A percentile compares a stretch with the other conserved stretches of the same genome.
Evolutionary conservation across 2,113 vertebrate species (phyloP).

Genomic region (Cathartes aura): DNA sequence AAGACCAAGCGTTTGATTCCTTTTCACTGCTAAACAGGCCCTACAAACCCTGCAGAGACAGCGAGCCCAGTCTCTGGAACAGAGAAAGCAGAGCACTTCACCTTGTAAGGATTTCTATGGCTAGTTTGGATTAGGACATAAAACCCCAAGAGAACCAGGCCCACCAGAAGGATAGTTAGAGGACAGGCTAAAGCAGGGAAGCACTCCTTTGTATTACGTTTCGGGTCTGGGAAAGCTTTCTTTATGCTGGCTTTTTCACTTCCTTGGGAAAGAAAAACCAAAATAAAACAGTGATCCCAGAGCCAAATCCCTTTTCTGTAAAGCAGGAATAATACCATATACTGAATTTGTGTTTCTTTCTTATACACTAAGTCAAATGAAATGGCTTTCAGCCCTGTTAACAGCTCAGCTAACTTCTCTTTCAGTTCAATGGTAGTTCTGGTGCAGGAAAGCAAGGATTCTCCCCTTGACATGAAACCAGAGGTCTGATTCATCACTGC

Average conservation of each 20-base stretch:
- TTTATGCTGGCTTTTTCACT: background rate
- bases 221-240: background rate
- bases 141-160: background rate
- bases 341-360: background rate
- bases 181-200: background rate
- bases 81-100: background rate
- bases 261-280: background rate
- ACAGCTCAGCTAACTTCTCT: background rate
- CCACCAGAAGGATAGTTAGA: background rate
- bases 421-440: background rate
- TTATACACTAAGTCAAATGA: background rate
- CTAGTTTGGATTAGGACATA: background rate
- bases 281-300: background rate
- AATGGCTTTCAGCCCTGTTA: background rate
- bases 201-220: background rate
- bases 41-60: background rate
- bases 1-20: background rate
- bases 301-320: background rate
- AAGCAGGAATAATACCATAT: background rate
- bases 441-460: background rate
- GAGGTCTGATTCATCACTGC: background rate
- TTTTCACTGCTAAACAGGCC: background rate
- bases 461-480: background rate
- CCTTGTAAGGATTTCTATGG: background rate
- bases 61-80: background rate